A percentile compares a stretch with the other conserved stretches of the same genome.
These are phyloP conservation scores for Chloroceryle amazona DNA, from an alignment of 2,797 vertebrate genomes.

Conservation along the genomic window DNA sequence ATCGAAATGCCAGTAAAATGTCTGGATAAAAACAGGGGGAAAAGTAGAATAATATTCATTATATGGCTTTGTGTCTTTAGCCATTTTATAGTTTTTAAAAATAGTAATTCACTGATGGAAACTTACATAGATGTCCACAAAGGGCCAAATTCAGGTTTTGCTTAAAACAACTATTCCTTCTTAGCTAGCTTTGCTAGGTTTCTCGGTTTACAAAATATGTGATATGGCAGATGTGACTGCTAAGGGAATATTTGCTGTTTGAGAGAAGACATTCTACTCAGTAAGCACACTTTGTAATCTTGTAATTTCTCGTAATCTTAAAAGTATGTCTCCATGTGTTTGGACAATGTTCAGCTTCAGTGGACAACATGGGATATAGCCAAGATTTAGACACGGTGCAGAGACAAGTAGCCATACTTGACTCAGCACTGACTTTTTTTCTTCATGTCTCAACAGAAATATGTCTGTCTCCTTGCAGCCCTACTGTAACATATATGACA, in stretches of 20 bases:
- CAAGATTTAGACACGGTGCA: background rate
- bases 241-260: background rate
- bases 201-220: background rate
- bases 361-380: background rate
- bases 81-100: background rate
- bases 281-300: background rate
- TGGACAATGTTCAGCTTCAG: background rate
- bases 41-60: background rate
- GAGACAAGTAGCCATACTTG: background rate
- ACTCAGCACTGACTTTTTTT: background rate
- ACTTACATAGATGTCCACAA: background rate
- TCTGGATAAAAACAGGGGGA: background rate
- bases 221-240: background rate
- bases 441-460: background rate
- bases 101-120: background rate
- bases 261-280: background rate
- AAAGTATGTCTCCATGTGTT: background rate
- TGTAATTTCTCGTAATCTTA: background rate
- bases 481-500: background rate
- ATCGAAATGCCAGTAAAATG: background rate
- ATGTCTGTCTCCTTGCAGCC: background rate
- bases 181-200: background rate
- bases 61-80: background rate
- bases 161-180: background rate
- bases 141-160: background rate